These are phyloP conservation scores for Ptilodon capucinus DNA, from an alignment of 2,888 invertebrate genomes.

Conservation along the genomic window DNA sequence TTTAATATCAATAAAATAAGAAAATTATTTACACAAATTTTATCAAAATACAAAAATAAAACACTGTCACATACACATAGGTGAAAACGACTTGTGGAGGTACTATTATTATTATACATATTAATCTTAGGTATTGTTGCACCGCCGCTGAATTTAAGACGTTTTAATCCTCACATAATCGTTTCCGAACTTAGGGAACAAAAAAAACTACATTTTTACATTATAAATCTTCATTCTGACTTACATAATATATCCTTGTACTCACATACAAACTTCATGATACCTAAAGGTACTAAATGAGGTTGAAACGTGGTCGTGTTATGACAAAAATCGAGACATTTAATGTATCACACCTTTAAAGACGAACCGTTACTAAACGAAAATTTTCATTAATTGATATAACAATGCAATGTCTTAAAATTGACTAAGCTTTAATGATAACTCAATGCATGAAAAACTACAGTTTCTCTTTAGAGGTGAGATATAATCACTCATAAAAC, in stretches of 20 bases:
- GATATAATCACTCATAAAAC: no score
- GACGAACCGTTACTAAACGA: no score
- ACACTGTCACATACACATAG: conserved; percentile 78
- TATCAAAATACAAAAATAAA: conserved; percentile 83
- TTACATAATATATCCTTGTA: conserved; percentile 6
- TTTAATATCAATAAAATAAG: conserved; percentile 83
- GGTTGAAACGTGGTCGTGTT: no score
- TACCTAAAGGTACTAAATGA: no score
- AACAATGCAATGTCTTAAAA: no score
- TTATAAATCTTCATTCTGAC: conserved; percentile 21
- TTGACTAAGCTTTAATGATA: no score
- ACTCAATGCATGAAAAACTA: no score
- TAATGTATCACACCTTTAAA: no score
- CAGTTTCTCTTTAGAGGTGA: no score
- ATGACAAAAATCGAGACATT: no score
- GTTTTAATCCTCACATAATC: conserved; percentile 27
- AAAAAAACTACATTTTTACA: conserved; percentile 36
- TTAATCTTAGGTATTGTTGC: conserved; percentile 52
- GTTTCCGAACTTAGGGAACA: conserved; percentile 21
- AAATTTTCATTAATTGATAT: no score
- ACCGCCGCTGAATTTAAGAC: conserved; percentile 41
- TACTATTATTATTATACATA: conserved; percentile 51
- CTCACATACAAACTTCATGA: background rate
- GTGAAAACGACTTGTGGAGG: conserved; percentile 64
- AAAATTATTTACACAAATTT: conserved; percentile 82